Evolutionary conservation across 2,888 invertebrate genomes (phyloP).

Genomic region (Drosophila maculinotata): DNA sequence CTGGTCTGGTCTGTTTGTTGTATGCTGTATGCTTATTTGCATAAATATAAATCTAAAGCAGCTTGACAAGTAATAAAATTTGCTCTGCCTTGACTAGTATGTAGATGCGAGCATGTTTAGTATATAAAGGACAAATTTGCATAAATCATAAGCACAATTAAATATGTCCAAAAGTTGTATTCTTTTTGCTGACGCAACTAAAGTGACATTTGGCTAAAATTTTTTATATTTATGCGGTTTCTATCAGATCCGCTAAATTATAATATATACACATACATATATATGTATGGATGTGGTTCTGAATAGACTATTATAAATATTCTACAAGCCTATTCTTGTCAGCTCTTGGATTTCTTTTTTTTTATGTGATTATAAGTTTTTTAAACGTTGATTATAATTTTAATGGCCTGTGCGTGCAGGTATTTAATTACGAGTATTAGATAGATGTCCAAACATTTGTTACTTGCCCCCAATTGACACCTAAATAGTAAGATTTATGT

Average conservation of each 20-base stretch:
- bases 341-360: slow-evolving; percentile 15
- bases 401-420: slow-evolving; percentile 66
- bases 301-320: slow-evolving; percentile 38
- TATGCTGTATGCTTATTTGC: slow-evolving; percentile 54
- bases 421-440: slow-evolving; percentile 69
- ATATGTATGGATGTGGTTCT: neutral
- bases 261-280: slow-evolving; percentile 39
- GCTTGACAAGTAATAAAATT: slow-evolving; percentile 63
- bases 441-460: slow-evolving; percentile 28
- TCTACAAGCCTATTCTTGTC: slow-evolving; percentile 47
- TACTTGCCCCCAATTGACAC: slow-evolving; percentile 30
- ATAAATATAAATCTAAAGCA: slow-evolving; percentile 74
- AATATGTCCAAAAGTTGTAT: slow-evolving; percentile 61
- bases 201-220: slow-evolving; percentile 60
- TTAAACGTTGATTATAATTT: slow-evolving; percentile 65
- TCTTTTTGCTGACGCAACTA: slow-evolving; percentile 63
- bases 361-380: slow-evolving; percentile 16
- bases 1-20: slow-evolving; percentile 18
- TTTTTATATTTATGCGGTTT: slow-evolving; percentile 28
- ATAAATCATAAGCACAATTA: slow-evolving; percentile 79
- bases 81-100: slow-evolving; percentile 68
- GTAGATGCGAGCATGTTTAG: slow-evolving; percentile 46
- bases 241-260: slow-evolving; percentile 72
- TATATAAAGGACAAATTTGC: slow-evolving; percentile 72
- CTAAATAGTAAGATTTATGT: slow-evolving; percentile 36